phyloP scores from a whole-genome alignment of 2,888 invertebrate species.

The Hartigia nigra region DNA sequence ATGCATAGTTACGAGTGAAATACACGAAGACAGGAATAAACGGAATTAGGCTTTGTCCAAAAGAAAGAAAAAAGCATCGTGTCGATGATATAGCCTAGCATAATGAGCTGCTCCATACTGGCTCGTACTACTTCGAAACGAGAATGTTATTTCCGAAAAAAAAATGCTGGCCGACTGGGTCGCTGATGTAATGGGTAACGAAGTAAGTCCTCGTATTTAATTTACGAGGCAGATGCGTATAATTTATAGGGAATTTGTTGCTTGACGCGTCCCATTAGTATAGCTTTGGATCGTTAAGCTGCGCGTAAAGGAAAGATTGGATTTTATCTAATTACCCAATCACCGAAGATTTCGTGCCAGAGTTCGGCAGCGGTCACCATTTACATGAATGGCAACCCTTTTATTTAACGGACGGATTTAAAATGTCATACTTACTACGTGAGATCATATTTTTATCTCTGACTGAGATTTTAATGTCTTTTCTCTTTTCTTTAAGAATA shows the following conservation, averaged over 20 bases:
- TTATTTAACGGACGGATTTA: not conserved
- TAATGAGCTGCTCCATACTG: not conserved
- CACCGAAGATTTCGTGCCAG: not conserved
- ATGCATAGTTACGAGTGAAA: slow-evolving; percentile 24
- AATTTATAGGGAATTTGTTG: slow-evolving; percentile 3
- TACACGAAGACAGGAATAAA: not conserved
- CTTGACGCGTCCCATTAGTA: slow-evolving; percentile 7
- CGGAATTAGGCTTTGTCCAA: not conserved
- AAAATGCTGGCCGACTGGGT: not conserved
- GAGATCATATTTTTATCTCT: not conserved
- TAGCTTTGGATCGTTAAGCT: not conserved
- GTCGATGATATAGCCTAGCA: not conserved
- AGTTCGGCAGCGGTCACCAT: not conserved
- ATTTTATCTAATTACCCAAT: not conserved
- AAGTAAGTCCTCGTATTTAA: slow-evolving; percentile 4
- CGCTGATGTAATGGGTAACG: slow-evolving; percentile 4
- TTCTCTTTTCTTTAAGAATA: not conserved
- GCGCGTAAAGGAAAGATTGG: not conserved
- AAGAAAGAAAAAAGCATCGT: not conserved
- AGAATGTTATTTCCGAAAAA: not conserved
- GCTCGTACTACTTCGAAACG: not conserved
- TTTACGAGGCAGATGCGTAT: slow-evolving; percentile 7
- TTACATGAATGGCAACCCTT: not conserved
- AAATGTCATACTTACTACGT: not conserved
- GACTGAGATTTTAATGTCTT: not conserved